Conservation (phyloP, 2,888 invertebrate species). For the Melipona beecheii region DNA sequence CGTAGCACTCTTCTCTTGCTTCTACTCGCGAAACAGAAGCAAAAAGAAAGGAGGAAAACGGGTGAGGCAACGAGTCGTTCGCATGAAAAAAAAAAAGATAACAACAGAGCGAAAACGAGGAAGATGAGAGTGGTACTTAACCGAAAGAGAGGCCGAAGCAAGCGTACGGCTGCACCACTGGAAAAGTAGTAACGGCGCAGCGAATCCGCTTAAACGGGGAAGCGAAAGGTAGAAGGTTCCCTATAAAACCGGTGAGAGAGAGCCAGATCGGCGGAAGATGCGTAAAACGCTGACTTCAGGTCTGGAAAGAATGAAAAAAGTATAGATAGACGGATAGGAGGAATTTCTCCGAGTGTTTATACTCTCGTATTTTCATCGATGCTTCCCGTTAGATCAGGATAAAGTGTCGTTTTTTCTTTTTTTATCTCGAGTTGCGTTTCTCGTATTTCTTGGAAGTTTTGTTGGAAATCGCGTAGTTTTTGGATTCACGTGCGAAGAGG, state of each 20-base stretch:
- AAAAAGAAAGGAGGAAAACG: not conserved
- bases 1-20: not conserved
- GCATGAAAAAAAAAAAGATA: conserved; percentile 3
- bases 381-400: not conserved
- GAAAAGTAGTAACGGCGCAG: not conserved
- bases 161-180: conserved; percentile 24
- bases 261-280: not conserved
- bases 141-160: not conserved
- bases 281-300: conserved; percentile 10
- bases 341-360: not conserved
- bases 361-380: not conserved
- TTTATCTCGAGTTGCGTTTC: not conserved
- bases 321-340: not conserved
- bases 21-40: not conserved
- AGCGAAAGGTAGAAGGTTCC: not conserved
- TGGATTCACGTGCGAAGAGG: too few species aligned
- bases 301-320: not conserved
- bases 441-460: not conserved
- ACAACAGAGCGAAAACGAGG: not conserved
- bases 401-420: not conserved
- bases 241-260: not conserved
- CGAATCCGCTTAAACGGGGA: conserved; percentile 31
- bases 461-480: not conserved
- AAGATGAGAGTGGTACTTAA: conserved; percentile 19
- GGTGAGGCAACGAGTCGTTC: not conserved